Evolutionary conservation across 2,888 invertebrate species (phyloP), one percentile per base, ranked within the genome.

Genomic region (Helicoverpa assulta): DNA sequence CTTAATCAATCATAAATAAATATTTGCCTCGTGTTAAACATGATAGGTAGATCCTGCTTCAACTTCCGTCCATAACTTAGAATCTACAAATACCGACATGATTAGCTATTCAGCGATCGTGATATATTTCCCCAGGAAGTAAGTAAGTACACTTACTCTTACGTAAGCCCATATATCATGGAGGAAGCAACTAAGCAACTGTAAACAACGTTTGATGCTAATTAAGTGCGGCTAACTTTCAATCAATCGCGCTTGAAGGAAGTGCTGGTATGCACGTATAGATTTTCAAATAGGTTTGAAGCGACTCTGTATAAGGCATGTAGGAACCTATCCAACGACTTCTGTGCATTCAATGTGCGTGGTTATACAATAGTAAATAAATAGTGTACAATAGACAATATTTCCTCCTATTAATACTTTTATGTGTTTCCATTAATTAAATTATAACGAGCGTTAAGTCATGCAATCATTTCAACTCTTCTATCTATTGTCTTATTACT

Each of bases 141-240:
- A 50, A 69, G 81, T 81, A 78, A 72, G 10, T 50, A 50, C 18
- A 10, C 18, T 40, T 19, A 37, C 62, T 50, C 56, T 72, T 80
- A 69, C 61, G 57, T 76, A 77, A 78, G 50, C n/a, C 58, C 66
- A 61, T 69, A 56, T 58, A 71, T 66, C 63, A 67, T 61, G 59
- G 61, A 81, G 81, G 78, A 79, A 77, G 60, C 55, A 12, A 16
- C 43, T 12, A 79, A 77, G 60, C 55, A 53, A 72, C 29, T 18
- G 60, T 66, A 50, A 57, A 69, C 29, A 69, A 69, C 60, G 65
- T 51, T 29, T 66, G 53, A 59, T 79, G 50, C 56, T 76, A 74
- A 79, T 76, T 80, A 43, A 53, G 37, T 59, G 58, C 56, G 37
- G 59, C 57, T 75, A 51, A 69, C 56, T 66, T 63, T 37, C 80